Conservation (phyloP, 2,888 invertebrate species). For the Nezara viridula region DNA sequence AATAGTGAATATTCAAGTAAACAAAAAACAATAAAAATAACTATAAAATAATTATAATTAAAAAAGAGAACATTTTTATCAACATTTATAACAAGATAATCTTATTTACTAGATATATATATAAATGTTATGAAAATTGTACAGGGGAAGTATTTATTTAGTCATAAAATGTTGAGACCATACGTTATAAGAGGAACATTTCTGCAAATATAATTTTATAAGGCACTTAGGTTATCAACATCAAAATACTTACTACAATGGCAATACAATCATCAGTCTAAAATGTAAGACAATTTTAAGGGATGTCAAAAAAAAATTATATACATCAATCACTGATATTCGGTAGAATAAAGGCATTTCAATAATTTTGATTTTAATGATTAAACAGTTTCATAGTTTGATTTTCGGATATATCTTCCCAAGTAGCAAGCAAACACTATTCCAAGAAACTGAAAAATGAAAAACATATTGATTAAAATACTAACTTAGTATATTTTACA, state of each 20-base stretch:
- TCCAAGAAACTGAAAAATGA: conserved; percentile 65
- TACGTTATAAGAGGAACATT: background rate
- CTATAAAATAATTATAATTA: background rate
- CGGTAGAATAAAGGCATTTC: background rate
- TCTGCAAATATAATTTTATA: background rate
- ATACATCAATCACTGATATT: background rate
- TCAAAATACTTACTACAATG: background rate
- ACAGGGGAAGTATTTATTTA: background rate
- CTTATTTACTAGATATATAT: background rate
- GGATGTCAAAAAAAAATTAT: background rate
- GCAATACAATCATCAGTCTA: background rate
- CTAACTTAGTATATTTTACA: background rate
- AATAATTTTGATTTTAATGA: conserved; percentile 24
- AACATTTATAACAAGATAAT: background rate
- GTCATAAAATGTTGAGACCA: background rate
- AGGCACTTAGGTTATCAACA: background rate
- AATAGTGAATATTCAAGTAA: too few species aligned
- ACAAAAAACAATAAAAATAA: background rate
- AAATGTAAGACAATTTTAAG: background rate
- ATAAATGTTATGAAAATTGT: background rate
- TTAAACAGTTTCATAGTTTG: conserved; percentile 60
- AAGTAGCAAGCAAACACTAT: conserved; percentile 65
- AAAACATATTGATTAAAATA: conserved; percentile 28
- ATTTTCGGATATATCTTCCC: conserved; percentile 63
- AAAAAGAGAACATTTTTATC: background rate